Evolutionary conservation across 2,888 invertebrate genomes (phyloP), one percentile per base, ranked within the genome.

Genomic region (Melanargia galathea): DNA sequence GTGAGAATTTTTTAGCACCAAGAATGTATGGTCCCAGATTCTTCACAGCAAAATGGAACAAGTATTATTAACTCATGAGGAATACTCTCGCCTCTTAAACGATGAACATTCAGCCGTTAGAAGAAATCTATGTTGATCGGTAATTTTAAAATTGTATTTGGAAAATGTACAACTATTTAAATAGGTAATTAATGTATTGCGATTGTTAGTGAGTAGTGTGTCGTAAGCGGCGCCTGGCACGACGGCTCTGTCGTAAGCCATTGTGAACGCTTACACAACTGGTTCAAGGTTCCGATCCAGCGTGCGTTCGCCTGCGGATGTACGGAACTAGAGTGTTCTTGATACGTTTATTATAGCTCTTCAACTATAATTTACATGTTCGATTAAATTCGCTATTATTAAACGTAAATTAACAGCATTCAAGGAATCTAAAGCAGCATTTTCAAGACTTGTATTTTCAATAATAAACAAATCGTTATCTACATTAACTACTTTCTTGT

Each of bases 221-320:
- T 88, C 75, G 90, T 80, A 90, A 90, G 78, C 78, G 74, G 82
- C 79, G 86, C 81, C 84, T 81, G 84, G 86, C 85, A 82, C 83
- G 73, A 76, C 73, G 69, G 73, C 73, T 77, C 82, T 90, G 86
- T 87, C 84, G 91, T 86, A 90, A 90, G 83, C 86, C 81, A 90
- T 89, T 88, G 89, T 89, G 79, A 79, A 75, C 75, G 81, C 84
- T 90, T 90, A 87, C 90, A 83, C 90, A 91, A 91, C 76, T 90
- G 89, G 90, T 88, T 90, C 91, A 91, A 91, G 90, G 90, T 88
- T 88, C 80, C 77, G 73, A 76, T 81, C 82, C 80, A 75, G 79
- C 82, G 83, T 86, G 84, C 90, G 83, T 84, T 90, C 86, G 88
- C 86, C 87, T 75, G 78, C 87, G 88, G 90, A 90, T 88, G 84